Evolutionary conservation across 2,888 invertebrate genomes (phyloP), one percentile per base, ranked within the genome.

Genomic region (Panopea generosa): DNA sequence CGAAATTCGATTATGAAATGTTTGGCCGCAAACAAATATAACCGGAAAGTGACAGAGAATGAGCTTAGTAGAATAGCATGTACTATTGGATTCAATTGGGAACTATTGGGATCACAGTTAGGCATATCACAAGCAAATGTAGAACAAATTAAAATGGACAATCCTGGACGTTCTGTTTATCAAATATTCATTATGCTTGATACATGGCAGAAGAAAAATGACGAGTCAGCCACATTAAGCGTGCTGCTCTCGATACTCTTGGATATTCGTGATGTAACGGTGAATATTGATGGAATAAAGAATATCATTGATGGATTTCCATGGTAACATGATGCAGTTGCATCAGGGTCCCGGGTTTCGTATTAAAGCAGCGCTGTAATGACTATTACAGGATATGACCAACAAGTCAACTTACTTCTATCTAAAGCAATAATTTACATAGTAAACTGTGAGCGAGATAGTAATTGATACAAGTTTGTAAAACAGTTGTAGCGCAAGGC

Each of bases 1-100:
- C 4, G 11, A 11, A 33, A 4, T 11, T 11, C 11, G 4, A n/a
- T n/a, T n/a, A n/a, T n/a, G n/a, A n/a, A n/a, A n/a, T n/a, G n/a
- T n/a, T n/a, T 47, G 6, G 24, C 45, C 7, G 27, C 29, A 3
- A 20, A 45, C 9, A 2, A 45, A 20, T 14, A 45, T 6, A 20
- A 49, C 33, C n/a, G 38, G 18, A 49, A 38, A 18, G 20, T 67
- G 0, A 52, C 40, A 18, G 59, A 67, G 7, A 38, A 29, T 18
- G 53, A 53, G 29, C 29, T 60, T 14, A 45, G 53, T n/a, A 27
- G 20, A 33, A 11, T 68, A 9, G 29, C 68, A 9, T 38, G 43
- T 11, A 45, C 53, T 14, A 68, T 68, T 16, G 68, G 68, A 7
- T 20, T 9, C 11, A 68, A 68, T 53, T 68, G 68, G 68, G 52